A percentile compares a stretch with the other conserved stretches of the same genome.
Evolutionary conservation across 2,113 vertebrate species (phyloP).

Genomic region (Epinephelus moara): DNA sequence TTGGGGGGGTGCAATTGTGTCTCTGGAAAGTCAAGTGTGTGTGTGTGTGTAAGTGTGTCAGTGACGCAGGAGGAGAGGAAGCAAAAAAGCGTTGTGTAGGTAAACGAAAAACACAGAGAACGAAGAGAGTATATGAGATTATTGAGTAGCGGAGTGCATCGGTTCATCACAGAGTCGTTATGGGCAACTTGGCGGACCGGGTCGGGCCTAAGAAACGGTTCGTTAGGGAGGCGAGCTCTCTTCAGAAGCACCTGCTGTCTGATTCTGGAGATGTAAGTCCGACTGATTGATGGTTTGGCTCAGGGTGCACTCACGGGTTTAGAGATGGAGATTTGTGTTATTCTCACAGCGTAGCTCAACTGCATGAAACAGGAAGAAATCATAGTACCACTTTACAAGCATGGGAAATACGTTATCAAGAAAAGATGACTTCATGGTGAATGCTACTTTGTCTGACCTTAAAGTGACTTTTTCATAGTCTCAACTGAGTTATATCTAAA

Average conservation of each 20-base stretch:
- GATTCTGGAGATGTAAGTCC: slow-evolving; percentile 82
- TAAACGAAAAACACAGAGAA: slow-evolving; percentile 47
- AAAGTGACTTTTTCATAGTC: background rate
- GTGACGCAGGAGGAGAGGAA: slow-evolving; percentile 67
- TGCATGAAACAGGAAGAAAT: slow-evolving; percentile 1
- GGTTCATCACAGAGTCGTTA: slow-evolving; percentile 64
- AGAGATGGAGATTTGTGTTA: background rate
- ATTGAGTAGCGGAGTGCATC: slow-evolving; percentile 31
- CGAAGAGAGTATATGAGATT: slow-evolving; percentile 32
- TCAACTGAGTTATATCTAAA: background rate
- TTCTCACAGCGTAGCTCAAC: background rate
- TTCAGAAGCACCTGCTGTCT: slow-evolving; percentile 81
- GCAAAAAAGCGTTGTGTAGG: slow-evolving; percentile 49
- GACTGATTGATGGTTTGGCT: background rate
- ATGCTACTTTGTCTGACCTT: background rate
- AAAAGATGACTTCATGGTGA: background rate
- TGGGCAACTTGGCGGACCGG: slow-evolving; percentile 84
- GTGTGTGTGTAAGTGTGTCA: slow-evolving; percentile 71
- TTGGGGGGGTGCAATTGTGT: slow-evolving; percentile 48
- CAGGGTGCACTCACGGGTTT: background rate
- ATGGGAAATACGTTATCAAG: background rate
- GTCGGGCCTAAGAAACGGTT: slow-evolving; percentile 75
- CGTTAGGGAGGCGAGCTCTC: slow-evolving; percentile 70
- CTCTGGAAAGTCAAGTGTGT: slow-evolving; percentile 55
- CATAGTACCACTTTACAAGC: background rate